A percentile compares a stretch with the other conserved stretches of the same genome.
These are phyloP conservation scores for Caenorhabditis afra DNA, from an alignment of 2,888 invertebrate genomes.

Conservation along the genomic window DNA sequence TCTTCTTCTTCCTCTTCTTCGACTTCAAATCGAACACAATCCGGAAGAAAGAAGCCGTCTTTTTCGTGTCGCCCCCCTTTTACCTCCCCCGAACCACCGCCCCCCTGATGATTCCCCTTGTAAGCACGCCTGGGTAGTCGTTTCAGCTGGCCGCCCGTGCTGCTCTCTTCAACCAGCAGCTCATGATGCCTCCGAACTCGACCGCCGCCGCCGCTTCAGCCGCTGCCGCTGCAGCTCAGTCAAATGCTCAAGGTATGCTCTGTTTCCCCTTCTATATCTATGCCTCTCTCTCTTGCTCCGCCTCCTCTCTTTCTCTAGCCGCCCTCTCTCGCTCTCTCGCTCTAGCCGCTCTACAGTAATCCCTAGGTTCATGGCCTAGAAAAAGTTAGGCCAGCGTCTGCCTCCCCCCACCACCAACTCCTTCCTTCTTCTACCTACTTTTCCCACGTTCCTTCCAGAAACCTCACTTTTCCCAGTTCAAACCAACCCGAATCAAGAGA, in stretches of 20 bases:
- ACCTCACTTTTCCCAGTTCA: background rate
- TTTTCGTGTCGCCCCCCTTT: background rate
- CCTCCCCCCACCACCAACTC: background rate
- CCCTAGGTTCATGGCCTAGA: background rate
- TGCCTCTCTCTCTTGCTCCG: slow-evolving; percentile 15
- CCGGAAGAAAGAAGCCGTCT: background rate
- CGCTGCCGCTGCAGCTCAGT: too few species aligned
- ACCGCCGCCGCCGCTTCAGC: background rate
- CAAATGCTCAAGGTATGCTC: slow-evolving; percentile 21
- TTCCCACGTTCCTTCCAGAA: background rate
- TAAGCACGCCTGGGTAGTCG: slow-evolving; percentile 46
- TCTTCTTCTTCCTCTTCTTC: background rate
- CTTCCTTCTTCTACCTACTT: background rate
- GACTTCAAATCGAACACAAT: too few species aligned
- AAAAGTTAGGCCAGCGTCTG: too few species aligned
- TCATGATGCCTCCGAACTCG: slow-evolving; percentile 21
- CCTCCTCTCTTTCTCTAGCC: slow-evolving; percentile 1
- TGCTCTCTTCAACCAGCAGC: slow-evolving; percentile 44
- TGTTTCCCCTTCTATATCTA: background rate
- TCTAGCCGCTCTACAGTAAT: background rate
- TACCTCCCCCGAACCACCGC: background rate
- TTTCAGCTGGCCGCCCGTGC: slow-evolving; percentile 57
- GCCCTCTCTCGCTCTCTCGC: background rate
- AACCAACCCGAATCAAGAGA: too few species aligned
- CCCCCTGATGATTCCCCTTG: slow-evolving; percentile 23